Evolutionary conservation across 2,888 invertebrate species (phyloP).

Genomic region (Eupithecia subfuscata): DNA sequence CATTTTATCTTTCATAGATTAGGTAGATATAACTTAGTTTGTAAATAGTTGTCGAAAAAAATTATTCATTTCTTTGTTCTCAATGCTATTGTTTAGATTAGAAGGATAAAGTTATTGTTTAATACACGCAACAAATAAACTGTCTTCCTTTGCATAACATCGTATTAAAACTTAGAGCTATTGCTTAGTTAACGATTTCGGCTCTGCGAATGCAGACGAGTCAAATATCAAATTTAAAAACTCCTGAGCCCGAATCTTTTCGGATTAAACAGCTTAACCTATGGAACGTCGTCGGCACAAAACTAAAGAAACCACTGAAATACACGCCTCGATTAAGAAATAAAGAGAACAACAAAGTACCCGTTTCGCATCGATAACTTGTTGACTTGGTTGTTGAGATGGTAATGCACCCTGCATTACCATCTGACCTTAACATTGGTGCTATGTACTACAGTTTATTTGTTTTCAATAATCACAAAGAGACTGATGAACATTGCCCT

Average conservation of each 20-base stretch:
- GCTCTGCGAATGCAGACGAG: neutral
- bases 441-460: constrained; percentile 37
- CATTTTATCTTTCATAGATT: neutral
- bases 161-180: neutral
- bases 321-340: constrained; percentile 21
- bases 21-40: no score
- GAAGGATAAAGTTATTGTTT: neutral
- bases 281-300: constrained; percentile 5
- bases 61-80: neutral
- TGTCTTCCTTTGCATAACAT: neutral
- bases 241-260: neutral
- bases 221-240: neutral
- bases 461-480: constrained; percentile 40
- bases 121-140: neutral
- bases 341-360: constrained; percentile 28
- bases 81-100: neutral
- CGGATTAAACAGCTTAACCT: neutral
- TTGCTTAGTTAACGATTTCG: neutral
- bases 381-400: neutral
- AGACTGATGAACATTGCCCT: constrained; percentile 55
- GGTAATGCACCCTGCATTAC: constrained; percentile 23
- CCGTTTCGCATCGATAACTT: constrained; percentile 27
- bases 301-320: constrained; percentile 14
- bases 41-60: neutral
- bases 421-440: constrained; percentile 43